Evolutionary conservation across 1,140 invertebrate species (phyloP), one percentile per base, ranked within the genome.

Genomic region (Dendrolimus kikuchii): DNA sequence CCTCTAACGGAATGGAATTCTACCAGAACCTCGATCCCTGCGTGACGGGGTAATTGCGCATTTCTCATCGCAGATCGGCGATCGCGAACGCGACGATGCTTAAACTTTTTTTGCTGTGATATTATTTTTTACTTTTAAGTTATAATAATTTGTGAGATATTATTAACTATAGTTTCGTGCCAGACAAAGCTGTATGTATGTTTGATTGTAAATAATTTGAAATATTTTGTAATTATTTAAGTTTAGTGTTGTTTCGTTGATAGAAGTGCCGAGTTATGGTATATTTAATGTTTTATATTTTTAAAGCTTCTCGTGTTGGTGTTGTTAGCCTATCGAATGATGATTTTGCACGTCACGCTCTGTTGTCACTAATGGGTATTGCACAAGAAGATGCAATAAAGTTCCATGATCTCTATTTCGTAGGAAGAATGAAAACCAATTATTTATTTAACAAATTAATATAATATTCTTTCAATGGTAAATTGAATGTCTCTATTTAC

Each of bases 21-120:
- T 60, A 59, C 9, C 58, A 49, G 51, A 59, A 63, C 43, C 40
- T 67, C 46, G 66, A 66, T 42, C 62, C 58, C 39, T 64, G 59
- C 57, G 59, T 64, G 9, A 73, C 60, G 36, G 42, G 42, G 5
- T 44, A 61, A 62, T 45, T 40, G 46, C 45, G 38, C 42, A 9
- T 45, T 9, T n/a, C 39, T 9, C 50, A 36, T 8, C 9, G 40
- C 40, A 51, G 40, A n/a, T 41, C n/a, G 37, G 54, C 45, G 52
- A 48, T 38, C 58, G 59, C 51, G 53, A 62, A 66, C 62, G 46
- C 53, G 62, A 45, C 46, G 49, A 59, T 62, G 67, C 67, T 77
- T 77, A 68, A 68, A 61, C 57, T 66, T 75, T 79, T 74, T 77
- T 81, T 81, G 78, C 81, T 85, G 81, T 85, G 81, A 85, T 85